Evolutionary conservation across 2,797 vertebrate species (phyloP).

Genomic region (Benthosema pterotum): DNA sequence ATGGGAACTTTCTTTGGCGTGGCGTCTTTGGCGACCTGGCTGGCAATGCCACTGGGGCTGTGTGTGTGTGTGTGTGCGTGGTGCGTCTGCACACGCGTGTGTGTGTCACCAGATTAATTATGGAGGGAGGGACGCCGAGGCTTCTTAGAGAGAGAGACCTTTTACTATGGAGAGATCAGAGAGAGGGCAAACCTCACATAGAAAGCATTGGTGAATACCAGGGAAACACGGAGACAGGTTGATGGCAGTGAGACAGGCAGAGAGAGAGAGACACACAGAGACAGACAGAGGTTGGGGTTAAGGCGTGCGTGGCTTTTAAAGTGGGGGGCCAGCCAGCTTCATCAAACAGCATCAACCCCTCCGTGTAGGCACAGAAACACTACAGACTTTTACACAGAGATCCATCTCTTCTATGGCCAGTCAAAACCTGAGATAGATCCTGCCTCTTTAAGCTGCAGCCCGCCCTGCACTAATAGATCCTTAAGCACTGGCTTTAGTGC

Average conservation of each 20-base stretch:
- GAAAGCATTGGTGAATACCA: slow-evolving; percentile 25
- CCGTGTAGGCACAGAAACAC: slow-evolving; percentile 53
- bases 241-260: neutral
- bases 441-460: slow-evolving; percentile 82
- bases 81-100: too few species aligned
- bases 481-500: slow-evolving; percentile 89
- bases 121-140: slow-evolving; percentile 55
- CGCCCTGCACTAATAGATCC: slow-evolving; percentile 84
- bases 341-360: slow-evolving; percentile 52
- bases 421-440: slow-evolving; percentile 79
- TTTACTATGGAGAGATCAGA: slow-evolving; percentile 60
- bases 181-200: slow-evolving; percentile 48
- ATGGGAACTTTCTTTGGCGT: slow-evolving; percentile 55
- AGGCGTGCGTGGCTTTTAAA: slow-evolving; percentile 25
- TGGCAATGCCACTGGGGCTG: slow-evolving; percentile 54
- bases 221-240: slow-evolving; percentile 5
- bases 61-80: slow-evolving; percentile 29
- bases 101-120: slow-evolving; percentile 59
- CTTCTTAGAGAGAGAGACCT: slow-evolving; percentile 54
- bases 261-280: neutral
- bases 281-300: slow-evolving; percentile 3
- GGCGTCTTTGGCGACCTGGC: slow-evolving; percentile 51
- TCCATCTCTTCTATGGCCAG: too few species aligned
- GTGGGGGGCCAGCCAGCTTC: slow-evolving; percentile 53
- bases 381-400: too few species aligned